phyloP scores from a whole-genome alignment of 2,113 vertebrate genomes.

The Pyxicephalus adspersus region DNA sequence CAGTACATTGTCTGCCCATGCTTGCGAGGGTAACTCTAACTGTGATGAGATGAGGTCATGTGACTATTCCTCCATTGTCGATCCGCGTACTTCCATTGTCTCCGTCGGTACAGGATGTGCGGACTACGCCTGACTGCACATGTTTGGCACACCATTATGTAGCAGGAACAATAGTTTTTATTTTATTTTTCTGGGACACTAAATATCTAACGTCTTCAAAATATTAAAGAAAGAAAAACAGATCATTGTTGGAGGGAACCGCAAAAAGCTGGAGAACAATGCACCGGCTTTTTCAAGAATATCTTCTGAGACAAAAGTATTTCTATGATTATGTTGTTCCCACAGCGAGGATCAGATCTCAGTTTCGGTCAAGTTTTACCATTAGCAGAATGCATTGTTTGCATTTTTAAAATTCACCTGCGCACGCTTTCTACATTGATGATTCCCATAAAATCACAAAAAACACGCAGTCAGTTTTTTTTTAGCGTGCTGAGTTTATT shows the following conservation, averaged over 20 bases:
- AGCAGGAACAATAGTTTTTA: constrained; percentile 11
- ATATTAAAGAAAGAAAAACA: constrained; percentile 19
- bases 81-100: neutral
- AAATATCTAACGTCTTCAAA: constrained; percentile 18
- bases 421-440: no score
- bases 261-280: neutral
- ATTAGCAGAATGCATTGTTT: neutral
- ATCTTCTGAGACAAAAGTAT: neutral
- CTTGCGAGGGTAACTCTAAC: neutral
- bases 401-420: neutral
- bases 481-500: no score
- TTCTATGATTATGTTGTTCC: neutral
- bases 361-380: neutral
- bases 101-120: constrained; percentile 23
- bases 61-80: neutral
- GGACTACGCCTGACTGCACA: constrained; percentile 14
- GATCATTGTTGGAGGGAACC: no score
- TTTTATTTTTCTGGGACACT: constrained; percentile 34
- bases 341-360: neutral
- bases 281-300: neutral
- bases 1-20: neutral
- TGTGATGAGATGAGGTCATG: neutral
- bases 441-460: no score
- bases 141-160: constrained; percentile 22
- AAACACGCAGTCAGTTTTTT: no score